A percentile compares a stretch with the other conserved stretches of the same genome.
phyloP scores from a whole-genome alignment of 2,113 vertebrate species.

The Panurus biarmicus region DNA sequence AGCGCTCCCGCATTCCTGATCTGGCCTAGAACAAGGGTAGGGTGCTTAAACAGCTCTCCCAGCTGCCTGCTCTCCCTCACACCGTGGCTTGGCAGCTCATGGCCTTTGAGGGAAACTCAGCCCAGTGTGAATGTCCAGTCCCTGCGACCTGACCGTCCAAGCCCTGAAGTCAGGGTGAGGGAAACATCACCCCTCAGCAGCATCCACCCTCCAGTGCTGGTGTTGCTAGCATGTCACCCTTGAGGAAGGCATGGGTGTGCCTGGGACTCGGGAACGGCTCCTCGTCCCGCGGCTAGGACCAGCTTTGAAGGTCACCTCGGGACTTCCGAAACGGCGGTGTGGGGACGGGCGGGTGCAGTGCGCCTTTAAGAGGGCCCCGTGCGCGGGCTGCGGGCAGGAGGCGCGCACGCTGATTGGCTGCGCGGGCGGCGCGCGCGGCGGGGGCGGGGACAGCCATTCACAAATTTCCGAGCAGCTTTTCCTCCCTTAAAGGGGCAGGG shows the following conservation, averaged over 20 bases:
- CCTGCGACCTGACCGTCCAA: not conserved
- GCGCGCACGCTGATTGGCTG: not conserved
- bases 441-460: slow-evolving; percentile 27
- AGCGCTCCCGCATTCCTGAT: fast-evolving
- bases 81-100: not conserved
- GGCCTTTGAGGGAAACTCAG: not conserved
- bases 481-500: not conserved
- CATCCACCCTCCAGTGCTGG: not conserved
- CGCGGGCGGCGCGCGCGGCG: not conserved
- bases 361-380: not conserved
- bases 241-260: fast-evolving
- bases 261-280: not conserved
- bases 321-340: fast-evolving
- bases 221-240: fast-evolving
- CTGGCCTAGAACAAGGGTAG: not conserved
- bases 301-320: not conserved
- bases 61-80: not conserved
- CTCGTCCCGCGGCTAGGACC: not conserved
- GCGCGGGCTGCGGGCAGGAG: not conserved
- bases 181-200: fast-evolving
- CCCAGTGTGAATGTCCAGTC: not conserved
- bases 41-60: not conserved
- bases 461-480: not conserved
- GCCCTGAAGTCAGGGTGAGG: not conserved
- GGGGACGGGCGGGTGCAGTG: fast-evolving